These are phyloP conservation scores for Drosophila silvestris DNA, from an alignment of 2,888 invertebrate species.

Conservation along the genomic window DNA sequence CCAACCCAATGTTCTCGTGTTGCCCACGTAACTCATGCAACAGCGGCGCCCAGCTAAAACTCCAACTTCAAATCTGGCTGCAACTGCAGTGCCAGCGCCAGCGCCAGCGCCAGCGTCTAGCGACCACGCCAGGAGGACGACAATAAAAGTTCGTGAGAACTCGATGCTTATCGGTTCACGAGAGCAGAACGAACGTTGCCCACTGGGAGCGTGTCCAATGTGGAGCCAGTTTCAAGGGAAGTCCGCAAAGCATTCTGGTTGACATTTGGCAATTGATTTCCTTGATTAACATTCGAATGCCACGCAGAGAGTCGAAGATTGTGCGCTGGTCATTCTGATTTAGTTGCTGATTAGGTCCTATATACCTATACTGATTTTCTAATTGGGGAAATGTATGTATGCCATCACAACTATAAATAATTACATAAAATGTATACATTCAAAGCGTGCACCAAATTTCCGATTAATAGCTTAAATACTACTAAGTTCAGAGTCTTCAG, in stretches of 20 bases:
- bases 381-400: background rate
- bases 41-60: slow-evolving; percentile 6
- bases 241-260: slow-evolving; percentile 18
- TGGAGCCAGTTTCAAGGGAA: slow-evolving; percentile 3
- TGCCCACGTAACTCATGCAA: slow-evolving; percentile 57
- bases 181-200: slow-evolving; percentile 46
- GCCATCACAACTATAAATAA: background rate
- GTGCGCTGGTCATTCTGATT: slow-evolving; percentile 14
- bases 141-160: slow-evolving; percentile 85
- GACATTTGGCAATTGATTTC: slow-evolving; percentile 58
- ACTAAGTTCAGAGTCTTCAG: no score
- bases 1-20: slow-evolving; percentile 17
- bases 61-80: slow-evolving; percentile 14
- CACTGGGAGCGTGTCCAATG: slow-evolving; percentile 51
- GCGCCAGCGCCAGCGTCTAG: background rate
- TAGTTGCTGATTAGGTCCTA: background rate
- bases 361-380: background rate
- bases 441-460: background rate
- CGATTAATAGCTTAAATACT: background rate
- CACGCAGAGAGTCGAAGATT: slow-evolving; percentile 39
- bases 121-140: slow-evolving; percentile 54
- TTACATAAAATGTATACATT: background rate
- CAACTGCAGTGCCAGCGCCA: slow-evolving; percentile 1
- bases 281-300: slow-evolving; percentile 59
- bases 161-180: slow-evolving; percentile 82